phyloP scores from a whole-genome alignment of 2,888 invertebrate genomes.

The Epistrophe eligans region DNA sequence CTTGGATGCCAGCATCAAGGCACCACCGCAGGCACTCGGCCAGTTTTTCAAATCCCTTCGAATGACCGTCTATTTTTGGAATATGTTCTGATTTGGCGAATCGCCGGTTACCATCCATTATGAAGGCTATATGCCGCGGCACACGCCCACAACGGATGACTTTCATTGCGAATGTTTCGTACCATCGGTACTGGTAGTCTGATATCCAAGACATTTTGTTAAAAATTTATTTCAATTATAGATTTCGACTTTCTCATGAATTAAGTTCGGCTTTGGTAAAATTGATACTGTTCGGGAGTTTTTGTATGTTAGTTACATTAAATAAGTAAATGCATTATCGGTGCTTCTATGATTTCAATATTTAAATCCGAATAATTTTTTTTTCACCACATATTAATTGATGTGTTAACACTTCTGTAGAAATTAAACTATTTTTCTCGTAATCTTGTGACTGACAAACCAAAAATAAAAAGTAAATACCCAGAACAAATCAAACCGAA shows the following conservation, averaged over 20 bases:
- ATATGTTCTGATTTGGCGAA: slow-evolving; percentile 93
- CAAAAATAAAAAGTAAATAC: too few species aligned
- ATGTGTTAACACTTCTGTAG: background rate
- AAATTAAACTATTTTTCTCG: background rate
- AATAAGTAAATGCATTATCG: background rate
- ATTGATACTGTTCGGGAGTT: background rate
- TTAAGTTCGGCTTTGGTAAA: background rate
- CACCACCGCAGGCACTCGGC: slow-evolving; percentile 93
- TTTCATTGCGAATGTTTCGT: slow-evolving; percentile 90
- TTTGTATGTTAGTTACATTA: background rate
- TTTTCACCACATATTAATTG: background rate
- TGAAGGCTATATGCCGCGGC: slow-evolving; percentile 97
- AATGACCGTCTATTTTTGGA: slow-evolving; percentile 90
- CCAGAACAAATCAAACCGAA: too few species aligned
- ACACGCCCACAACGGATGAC: slow-evolving; percentile 89
- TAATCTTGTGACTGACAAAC: slow-evolving; percentile 1
- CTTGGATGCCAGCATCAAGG: slow-evolving; percentile 93
- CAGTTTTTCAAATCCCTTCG: slow-evolving; percentile 92
- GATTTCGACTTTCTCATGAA: background rate
- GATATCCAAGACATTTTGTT: slow-evolving; percentile 90
- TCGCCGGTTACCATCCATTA: slow-evolving; percentile 99
- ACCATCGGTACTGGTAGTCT: slow-evolving; percentile 89
- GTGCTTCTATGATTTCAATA: background rate
- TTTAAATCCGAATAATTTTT: background rate
- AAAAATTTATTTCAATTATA: background rate